A percentile compares a stretch with the other conserved stretches of the same genome.
phyloP scores from a whole-genome alignment of 2,797 vertebrate species.

The Coranthus polyacanthus region DNA sequence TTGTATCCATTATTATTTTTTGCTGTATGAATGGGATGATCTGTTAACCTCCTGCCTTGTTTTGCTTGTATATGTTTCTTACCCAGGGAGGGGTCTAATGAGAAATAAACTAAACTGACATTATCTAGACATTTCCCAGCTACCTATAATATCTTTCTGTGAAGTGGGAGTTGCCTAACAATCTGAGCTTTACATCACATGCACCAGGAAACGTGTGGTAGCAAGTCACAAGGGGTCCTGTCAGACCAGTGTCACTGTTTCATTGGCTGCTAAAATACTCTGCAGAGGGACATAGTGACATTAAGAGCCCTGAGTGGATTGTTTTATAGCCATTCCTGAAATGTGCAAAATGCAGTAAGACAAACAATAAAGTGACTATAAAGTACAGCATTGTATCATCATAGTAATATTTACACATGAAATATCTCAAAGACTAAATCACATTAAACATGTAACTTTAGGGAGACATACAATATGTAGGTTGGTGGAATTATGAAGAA shows the following conservation, averaged over 20 bases:
- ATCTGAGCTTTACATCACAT: slow-evolving; percentile 18
- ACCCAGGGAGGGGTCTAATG: no score
- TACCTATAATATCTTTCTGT: no score
- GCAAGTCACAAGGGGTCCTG: not conserved
- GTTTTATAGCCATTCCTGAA: slow-evolving; percentile 33
- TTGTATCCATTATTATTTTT: no score
- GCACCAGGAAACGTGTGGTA: not conserved
- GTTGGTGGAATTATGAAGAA: no score
- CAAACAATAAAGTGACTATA: not conserved
- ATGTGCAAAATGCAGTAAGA: slow-evolving; percentile 9
- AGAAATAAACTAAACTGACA: no score
- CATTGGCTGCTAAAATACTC: slow-evolving; percentile 33
- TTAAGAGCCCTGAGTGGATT: no score
- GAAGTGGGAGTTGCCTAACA: no score
- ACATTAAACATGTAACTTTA: not conserved
- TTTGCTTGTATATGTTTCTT: no score
- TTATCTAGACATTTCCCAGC: no score
- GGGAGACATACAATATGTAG: no score
- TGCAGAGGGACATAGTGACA: slow-evolving; percentile 27
- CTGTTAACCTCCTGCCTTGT: no score
- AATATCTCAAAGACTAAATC: slow-evolving; percentile 5
- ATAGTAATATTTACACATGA: not conserved
- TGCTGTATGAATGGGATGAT: no score
- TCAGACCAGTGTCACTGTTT: not conserved
- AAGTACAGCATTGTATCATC: not conserved